Conservation (phyloP, 2,113 vertebrate genomes). For the Thermophis baileyi region DNA sequence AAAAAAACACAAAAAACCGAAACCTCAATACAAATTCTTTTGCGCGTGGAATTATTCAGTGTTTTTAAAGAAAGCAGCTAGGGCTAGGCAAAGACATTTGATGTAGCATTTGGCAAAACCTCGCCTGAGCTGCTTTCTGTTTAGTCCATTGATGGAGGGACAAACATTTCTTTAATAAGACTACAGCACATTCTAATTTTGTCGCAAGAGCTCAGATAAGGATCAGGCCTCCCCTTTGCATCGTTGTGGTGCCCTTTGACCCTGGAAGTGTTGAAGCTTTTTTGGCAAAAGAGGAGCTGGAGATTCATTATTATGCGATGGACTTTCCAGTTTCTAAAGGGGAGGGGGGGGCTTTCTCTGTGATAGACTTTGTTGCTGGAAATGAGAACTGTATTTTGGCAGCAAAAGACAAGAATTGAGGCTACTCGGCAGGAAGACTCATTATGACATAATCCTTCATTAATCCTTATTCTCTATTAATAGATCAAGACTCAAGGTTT, state of each 20-base stretch:
- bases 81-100: constrained; percentile 65
- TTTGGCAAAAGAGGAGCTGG: constrained; percentile 81
- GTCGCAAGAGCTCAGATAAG: constrained; percentile 86
- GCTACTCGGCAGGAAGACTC: constrained; percentile 76
- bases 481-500: constrained; percentile 76
- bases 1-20: background rate
- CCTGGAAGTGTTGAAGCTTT: constrained; percentile 76
- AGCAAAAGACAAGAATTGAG: constrained; percentile 74
- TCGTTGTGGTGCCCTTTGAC: constrained; percentile 87
- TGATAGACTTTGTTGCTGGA: constrained; percentile 89
- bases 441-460: constrained; percentile 88
- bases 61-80: constrained; percentile 74
- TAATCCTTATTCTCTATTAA: constrained; percentile 83
- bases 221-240: constrained; percentile 79
- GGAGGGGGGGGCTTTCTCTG: constrained; percentile 70
- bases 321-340: constrained; percentile 75
- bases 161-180: constrained; percentile 95
- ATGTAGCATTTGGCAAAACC: constrained; percentile 76
- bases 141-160: constrained; percentile 77
- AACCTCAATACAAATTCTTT: constrained; percentile 49
- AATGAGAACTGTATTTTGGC: constrained; percentile 91
- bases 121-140: constrained; percentile 72
- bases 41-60: constrained; percentile 69
- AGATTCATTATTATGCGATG: constrained; percentile 87
- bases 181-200: constrained; percentile 75